Evolutionary conservation across 1,140 invertebrate species (phyloP).

Genomic region (Caenorhabditis remanei): DNA sequence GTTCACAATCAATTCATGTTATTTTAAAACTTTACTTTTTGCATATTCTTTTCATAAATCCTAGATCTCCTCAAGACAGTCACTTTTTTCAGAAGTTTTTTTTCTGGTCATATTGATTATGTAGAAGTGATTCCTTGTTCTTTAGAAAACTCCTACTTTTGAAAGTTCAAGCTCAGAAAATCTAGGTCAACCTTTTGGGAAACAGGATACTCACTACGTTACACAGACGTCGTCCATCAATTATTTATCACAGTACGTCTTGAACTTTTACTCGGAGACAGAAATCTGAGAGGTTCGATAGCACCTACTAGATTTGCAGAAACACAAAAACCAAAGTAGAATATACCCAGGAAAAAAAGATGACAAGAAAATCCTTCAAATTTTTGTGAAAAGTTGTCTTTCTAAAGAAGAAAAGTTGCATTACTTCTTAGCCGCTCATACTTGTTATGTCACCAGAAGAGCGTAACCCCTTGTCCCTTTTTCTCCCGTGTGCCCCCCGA

Average conservation of each 20-base stretch:
- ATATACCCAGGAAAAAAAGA: not conserved
- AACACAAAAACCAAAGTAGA: not conserved
- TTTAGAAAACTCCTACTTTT: not conserved
- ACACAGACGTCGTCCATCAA: slow-evolving; percentile 29
- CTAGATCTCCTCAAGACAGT: too few species aligned
- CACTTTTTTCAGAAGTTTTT: too few species aligned
- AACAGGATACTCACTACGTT: slow-evolving; percentile 5
- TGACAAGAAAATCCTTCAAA: not conserved
- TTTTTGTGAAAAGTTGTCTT: not conserved
- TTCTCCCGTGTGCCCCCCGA: not conserved
- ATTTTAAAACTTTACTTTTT: too few species aligned
- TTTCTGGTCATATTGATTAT: not conserved
- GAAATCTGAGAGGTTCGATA: not conserved
- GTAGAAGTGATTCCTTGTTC: not conserved
- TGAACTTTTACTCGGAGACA: slow-evolving; percentile 1
- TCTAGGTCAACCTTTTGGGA: not conserved
- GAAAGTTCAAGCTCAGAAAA: slow-evolving; percentile 4
- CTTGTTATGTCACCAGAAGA: slow-evolving; percentile 44
- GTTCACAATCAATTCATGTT: too few species aligned
- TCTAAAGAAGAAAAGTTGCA: slow-evolving; percentile 21
- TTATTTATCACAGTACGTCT: not conserved
- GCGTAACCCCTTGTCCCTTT: slow-evolving; percentile 43
- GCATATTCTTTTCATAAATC: too few species aligned
- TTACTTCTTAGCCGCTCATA: slow-evolving; percentile 27
- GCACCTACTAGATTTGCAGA: not conserved